Evolutionary conservation across 2,888 invertebrate species (phyloP).

Genomic region (Thymelicus acteon): DNA sequence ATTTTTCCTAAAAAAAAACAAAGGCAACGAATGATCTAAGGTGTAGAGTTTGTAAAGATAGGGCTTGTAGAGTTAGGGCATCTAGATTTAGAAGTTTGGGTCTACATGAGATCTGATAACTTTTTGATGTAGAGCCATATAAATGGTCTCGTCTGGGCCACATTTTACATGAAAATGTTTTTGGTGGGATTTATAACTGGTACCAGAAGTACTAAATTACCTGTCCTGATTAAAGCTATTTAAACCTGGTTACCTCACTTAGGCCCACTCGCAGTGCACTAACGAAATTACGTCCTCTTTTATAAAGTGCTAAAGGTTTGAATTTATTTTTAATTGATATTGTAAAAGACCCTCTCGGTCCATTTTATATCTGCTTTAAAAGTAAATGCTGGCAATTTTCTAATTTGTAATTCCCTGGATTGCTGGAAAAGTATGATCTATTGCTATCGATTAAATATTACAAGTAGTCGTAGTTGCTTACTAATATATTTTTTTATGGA

Average conservation of each 20-base stretch:
- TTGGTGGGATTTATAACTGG: no score
- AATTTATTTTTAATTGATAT: slow-evolving; percentile 44
- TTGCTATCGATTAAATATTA: background rate
- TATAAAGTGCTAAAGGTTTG: slow-evolving; percentile 53
- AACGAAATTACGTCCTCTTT: slow-evolving; percentile 74
- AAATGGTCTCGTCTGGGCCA: no score
- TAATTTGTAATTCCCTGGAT: background rate
- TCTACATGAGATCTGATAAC: no score
- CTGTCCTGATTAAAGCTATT: background rate
- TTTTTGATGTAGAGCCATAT: no score
- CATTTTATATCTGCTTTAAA: slow-evolving; percentile 23
- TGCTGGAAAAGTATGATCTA: background rate
- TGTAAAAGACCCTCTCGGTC: slow-evolving; percentile 30
- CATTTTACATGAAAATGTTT: no score
- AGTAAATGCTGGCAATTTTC: slow-evolving; percentile 16
- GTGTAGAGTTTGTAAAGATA: no score
- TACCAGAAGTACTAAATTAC: background rate
- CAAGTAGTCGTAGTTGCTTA: background rate
- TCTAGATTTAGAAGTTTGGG: no score
- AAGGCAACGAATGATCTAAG: no score
- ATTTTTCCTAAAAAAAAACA: no score
- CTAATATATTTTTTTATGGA: no score
- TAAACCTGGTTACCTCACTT: slow-evolving; percentile 47
- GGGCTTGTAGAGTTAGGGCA: no score
- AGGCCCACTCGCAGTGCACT: slow-evolving; percentile 69